Percentiles rank a stretch among this genome's conserved stretches.
These are phyloP conservation scores for Cetonia aurata DNA, from an alignment of 2,888 invertebrate genomes.

Conservation along the genomic window DNA sequence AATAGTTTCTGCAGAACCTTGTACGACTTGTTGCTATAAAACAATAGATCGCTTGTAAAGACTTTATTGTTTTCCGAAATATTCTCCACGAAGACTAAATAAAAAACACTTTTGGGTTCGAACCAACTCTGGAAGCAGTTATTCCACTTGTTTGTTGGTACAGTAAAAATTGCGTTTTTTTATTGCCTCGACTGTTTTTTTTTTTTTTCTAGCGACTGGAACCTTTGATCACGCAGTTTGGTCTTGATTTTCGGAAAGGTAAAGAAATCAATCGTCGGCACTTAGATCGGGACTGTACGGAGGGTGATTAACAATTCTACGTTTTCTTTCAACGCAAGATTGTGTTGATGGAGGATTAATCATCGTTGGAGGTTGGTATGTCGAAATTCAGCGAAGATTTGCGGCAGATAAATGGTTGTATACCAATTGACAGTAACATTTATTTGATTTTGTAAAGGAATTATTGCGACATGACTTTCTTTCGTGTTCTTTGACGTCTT, in stretches of 20 bases:
- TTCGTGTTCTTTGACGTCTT: constrained; percentile 44
- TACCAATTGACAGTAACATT: constrained; percentile 43
- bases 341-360: not conserved
- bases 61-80: too few relatives aligned
- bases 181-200: too few relatives aligned
- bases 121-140: too few relatives aligned
- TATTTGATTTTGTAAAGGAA: constrained; percentile 25
- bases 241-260: not conserved
- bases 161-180: too few relatives aligned
- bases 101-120: too few relatives aligned
- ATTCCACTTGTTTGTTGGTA: too few relatives aligned
- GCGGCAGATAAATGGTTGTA: constrained; percentile 48
- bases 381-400: constrained; percentile 27
- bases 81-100: too few relatives aligned
- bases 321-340: too few relatives aligned
- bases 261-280: constrained; percentile 17
- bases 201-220: too few relatives aligned
- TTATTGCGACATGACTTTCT: constrained; percentile 50
- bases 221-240: not conserved
- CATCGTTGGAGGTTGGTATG: constrained; percentile 27
- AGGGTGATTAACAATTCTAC: constrained; percentile 13
- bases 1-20: too few relatives aligned
- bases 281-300: constrained; percentile 10
- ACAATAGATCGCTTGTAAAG: too few relatives aligned
- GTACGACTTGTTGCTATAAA: too few relatives aligned